phyloP scores from a whole-genome alignment of 2,797 vertebrate species.

The Oophaga sylvatica region DNA sequence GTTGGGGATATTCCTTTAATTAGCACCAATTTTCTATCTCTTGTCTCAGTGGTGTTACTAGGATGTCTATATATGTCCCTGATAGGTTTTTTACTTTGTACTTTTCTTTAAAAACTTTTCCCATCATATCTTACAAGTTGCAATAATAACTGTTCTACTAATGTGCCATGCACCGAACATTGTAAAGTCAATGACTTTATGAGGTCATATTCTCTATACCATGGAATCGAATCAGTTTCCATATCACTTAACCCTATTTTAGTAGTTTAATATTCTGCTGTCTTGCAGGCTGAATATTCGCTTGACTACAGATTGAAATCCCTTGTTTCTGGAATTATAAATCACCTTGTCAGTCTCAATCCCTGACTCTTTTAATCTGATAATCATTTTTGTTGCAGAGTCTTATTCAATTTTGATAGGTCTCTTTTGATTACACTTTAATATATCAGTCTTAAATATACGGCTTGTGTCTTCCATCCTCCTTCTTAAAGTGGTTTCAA shows the following conservation, averaged over 20 bases:
- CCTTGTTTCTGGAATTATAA: constrained; percentile 57
- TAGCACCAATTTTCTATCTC: no score
- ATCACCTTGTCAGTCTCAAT: constrained; percentile 55
- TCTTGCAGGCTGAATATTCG: constrained; percentile 50
- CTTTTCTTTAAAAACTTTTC: constrained; percentile 39
- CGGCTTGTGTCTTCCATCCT: constrained; percentile 21
- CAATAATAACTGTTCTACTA: constrained; percentile 27
- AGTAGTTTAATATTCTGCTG: constrained; percentile 54
- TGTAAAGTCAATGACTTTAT: constrained; percentile 55
- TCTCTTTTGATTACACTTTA: constrained; percentile 51
- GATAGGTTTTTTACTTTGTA: neutral
- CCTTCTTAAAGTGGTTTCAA: constrained; percentile 25
- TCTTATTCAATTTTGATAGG: constrained; percentile 50
- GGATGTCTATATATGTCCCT: neutral
- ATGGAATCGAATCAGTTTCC: constrained; percentile 56
- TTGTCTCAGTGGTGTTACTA: no score
- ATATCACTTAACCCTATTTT: constrained; percentile 62
- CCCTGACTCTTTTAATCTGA: constrained; percentile 55
- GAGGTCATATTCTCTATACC: constrained; percentile 48
- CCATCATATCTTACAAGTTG: constrained; percentile 8
- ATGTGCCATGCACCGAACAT: constrained; percentile 35
- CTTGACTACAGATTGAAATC: constrained; percentile 58
- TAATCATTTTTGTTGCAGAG: constrained; percentile 58
- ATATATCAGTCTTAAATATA: constrained; percentile 46
- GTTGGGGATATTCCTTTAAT: no score